Percentiles rank a stretch among this genome's conserved stretches.
Evolutionary conservation across 1,140 invertebrate genomes (phyloP).

Genomic region (Drosophila triauraria): DNA sequence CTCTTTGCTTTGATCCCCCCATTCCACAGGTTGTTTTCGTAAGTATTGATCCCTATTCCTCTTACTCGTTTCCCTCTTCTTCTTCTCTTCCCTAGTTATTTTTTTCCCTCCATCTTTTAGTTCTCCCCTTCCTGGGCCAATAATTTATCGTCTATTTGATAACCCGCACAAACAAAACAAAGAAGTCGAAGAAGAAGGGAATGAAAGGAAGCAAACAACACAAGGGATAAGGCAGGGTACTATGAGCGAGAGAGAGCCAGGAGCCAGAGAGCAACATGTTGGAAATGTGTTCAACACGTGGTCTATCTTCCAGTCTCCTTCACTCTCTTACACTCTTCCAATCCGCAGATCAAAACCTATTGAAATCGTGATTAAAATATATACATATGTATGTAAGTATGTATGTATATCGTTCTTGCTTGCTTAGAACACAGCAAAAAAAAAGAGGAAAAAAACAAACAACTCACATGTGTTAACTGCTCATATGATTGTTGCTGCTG

Average conservation of each 20-base stretch:
- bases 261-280: constrained; percentile 66
- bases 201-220: constrained; percentile 34
- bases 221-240: constrained; percentile 10
- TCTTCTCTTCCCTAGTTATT: not conserved
- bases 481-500: constrained; percentile 12
- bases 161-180: constrained; percentile 63
- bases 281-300: constrained; percentile 78
- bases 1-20: constrained; percentile 2
- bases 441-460: constrained; percentile 7
- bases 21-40: constrained; percentile 29
- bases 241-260: not conserved
- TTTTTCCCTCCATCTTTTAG: not conserved
- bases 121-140: constrained; percentile 45
- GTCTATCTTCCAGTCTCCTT: constrained; percentile 29
- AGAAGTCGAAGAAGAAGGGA: constrained; percentile 24
- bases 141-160: constrained; percentile 73
- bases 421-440: constrained; percentile 24
- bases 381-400: not conserved
- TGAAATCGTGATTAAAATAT: constrained; percentile 38
- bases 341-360: constrained; percentile 33
- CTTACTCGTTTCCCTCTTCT: not conserved
- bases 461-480: constrained; percentile 42
- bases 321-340: constrained; percentile 4
- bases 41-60: constrained; percentile 18
- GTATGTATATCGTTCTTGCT: constrained; percentile 6